phyloP scores from a whole-genome alignment of 2,888 invertebrate genomes.

The Crocallis elinguaria region DNA sequence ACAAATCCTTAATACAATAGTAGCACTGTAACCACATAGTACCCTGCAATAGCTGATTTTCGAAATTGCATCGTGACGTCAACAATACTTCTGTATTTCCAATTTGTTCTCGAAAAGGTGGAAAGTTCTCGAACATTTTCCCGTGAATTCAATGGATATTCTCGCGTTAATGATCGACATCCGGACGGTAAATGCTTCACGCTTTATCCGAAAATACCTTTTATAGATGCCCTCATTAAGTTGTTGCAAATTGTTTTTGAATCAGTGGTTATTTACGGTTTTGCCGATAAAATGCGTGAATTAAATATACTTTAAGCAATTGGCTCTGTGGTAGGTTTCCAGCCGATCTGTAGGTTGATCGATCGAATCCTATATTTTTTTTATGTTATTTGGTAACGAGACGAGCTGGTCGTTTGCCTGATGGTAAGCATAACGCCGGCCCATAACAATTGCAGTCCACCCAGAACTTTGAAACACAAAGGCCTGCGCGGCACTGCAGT shows the following conservation, averaged over 20 bases:
- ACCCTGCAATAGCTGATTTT: constrained; percentile 39
- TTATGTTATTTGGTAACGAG: too few relatives aligned
- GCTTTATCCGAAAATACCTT: constrained; percentile 39
- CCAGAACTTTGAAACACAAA: too few relatives aligned
- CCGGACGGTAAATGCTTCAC: constrained; percentile 39
- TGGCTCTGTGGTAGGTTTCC: too few relatives aligned
- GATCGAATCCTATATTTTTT: too few relatives aligned
- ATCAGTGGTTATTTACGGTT: constrained; percentile 9
- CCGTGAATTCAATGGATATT: constrained; percentile 32
- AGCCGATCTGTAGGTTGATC: too few relatives aligned
- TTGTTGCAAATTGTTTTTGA: constrained; percentile 32
- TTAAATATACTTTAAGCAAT: too few relatives aligned
- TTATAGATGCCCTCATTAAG: constrained; percentile 43
- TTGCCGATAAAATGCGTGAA: too few relatives aligned
- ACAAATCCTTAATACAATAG: background rate
- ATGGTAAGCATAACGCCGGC: too few relatives aligned
- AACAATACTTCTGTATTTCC: constrained; percentile 51
- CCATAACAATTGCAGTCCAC: too few relatives aligned
- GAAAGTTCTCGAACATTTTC: constrained; percentile 36
- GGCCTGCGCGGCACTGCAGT: too few relatives aligned
- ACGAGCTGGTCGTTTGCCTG: too few relatives aligned
- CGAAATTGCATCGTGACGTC: constrained; percentile 48
- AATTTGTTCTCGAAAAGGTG: constrained; percentile 42
- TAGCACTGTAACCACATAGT: background rate
- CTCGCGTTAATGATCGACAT: constrained; percentile 45